These are phyloP conservation scores for Pelvicachromis taeniatus DNA, from an alignment of 2,113 vertebrate genomes.

Conservation along the genomic window DNA sequence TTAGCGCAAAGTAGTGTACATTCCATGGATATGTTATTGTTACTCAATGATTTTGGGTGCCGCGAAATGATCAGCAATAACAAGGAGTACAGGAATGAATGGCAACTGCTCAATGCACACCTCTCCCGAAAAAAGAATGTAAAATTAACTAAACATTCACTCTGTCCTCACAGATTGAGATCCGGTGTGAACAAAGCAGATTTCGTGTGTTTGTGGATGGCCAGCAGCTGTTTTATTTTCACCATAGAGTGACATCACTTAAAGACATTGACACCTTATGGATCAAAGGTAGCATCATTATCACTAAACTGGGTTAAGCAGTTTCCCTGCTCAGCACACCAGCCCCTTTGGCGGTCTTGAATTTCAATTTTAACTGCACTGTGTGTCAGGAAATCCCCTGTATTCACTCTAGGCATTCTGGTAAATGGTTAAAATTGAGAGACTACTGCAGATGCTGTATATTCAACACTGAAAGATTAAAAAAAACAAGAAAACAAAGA, in stretches of 20 bases:
- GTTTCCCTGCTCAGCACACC: accelerated
- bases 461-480: too few relatives aligned
- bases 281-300: constrained; percentile 85
- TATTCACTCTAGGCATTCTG: neutral
- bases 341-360: accelerated
- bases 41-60: neutral
- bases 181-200: constrained; percentile 83
- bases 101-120: neutral
- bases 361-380: neutral
- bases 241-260: constrained; percentile 82
- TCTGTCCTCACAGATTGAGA: constrained; percentile 79
- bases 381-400: neutral
- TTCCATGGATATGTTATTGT: neutral
- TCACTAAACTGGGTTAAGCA: constrained; percentile 88
- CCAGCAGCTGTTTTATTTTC: constrained; percentile 92
- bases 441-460: too few relatives aligned
- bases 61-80: neutral
- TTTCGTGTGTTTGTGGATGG: constrained; percentile 91
- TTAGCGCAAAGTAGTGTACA: neutral
- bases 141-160: neutral
- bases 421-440: too few relatives aligned
- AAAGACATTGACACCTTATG: constrained; percentile 85
- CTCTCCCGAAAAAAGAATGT: accelerated
- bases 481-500: too few relatives aligned
- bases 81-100: neutral